These are phyloP conservation scores for Falco biarmicus DNA, from an alignment of 2,797 vertebrate genomes.

Conservation along the genomic window DNA sequence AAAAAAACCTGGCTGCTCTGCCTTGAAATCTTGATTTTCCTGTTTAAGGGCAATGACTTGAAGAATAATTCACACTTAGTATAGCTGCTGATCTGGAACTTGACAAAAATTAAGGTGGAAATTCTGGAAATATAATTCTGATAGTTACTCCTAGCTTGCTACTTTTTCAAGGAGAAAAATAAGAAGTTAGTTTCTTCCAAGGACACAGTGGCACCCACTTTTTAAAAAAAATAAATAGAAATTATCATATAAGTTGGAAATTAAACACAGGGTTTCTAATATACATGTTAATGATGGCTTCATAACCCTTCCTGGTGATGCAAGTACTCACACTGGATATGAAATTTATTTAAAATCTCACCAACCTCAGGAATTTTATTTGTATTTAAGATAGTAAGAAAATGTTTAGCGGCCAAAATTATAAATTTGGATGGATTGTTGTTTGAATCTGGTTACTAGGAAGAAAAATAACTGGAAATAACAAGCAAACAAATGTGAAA, in stretches of 20 bases:
- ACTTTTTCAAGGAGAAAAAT: not conserved
- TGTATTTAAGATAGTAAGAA: not conserved
- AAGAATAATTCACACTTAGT: not conserved
- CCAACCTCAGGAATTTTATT: not conserved
- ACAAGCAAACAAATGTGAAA: not conserved
- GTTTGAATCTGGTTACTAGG: not conserved
- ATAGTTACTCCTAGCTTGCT: not conserved
- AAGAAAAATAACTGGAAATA: not conserved
- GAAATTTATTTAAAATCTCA: not conserved
- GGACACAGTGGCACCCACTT: not conserved
- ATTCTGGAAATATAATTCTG: not conserved
- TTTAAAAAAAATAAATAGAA: not conserved
- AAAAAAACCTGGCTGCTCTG: not conserved
- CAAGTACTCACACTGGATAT: not conserved
- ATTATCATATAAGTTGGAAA: not conserved
- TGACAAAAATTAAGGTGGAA: not conserved
- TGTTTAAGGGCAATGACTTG: not conserved
- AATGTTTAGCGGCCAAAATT: not conserved
- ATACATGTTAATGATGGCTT: not conserved
- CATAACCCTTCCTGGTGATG: not conserved
- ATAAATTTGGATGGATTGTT: not conserved
- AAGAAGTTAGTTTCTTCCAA: not conserved
- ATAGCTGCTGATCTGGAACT: not conserved
- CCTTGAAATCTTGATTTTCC: not conserved
- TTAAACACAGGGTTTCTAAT: not conserved